Conservation (phyloP, 2,888 invertebrate genomes). For the Romanomermis culicivorax region DNA sequence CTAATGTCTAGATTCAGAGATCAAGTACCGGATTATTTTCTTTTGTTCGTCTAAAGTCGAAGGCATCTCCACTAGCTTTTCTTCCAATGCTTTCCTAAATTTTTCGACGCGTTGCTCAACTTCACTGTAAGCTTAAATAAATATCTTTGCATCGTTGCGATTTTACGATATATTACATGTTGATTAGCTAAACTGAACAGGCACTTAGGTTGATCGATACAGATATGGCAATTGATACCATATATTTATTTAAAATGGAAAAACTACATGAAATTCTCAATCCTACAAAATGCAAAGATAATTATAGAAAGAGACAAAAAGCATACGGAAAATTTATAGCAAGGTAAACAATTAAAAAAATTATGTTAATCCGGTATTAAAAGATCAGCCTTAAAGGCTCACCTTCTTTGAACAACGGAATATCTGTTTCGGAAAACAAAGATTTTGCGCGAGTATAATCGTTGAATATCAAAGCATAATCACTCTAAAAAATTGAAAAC, state of each 20-base stretch:
- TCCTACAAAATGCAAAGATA: neutral
- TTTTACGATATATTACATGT: too few species aligned
- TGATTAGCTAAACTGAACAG: too few species aligned
- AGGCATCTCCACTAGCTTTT: conserved; percentile 67
- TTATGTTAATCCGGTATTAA: neutral
- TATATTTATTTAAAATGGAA: neutral
- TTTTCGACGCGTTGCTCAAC: conserved; percentile 66
- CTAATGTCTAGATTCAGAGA: too few species aligned
- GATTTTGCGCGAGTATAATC: conserved; percentile 90
- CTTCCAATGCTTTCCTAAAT: conserved; percentile 55
- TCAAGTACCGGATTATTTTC: conserved; percentile 60
- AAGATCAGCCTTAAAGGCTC: neutral
- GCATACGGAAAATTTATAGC: neutral
- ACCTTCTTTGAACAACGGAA: conserved; percentile 27
- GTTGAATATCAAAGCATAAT: conserved; percentile 88
- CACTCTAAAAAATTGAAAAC: conserved; percentile 39
- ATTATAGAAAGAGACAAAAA: neutral
- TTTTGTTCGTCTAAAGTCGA: conserved; percentile 81
- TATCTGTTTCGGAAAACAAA: conserved; percentile 56
- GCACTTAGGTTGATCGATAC: too few species aligned
- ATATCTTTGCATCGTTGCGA: conserved; percentile 1
- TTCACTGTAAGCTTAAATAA: conserved; percentile 51
- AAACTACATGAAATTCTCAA: neutral
- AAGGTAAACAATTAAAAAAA: neutral
- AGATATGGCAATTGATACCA: too few species aligned